Evolutionary conservation across 2,113 vertebrate species (phyloP).

Genomic region (Suncus etruscus): DNA sequence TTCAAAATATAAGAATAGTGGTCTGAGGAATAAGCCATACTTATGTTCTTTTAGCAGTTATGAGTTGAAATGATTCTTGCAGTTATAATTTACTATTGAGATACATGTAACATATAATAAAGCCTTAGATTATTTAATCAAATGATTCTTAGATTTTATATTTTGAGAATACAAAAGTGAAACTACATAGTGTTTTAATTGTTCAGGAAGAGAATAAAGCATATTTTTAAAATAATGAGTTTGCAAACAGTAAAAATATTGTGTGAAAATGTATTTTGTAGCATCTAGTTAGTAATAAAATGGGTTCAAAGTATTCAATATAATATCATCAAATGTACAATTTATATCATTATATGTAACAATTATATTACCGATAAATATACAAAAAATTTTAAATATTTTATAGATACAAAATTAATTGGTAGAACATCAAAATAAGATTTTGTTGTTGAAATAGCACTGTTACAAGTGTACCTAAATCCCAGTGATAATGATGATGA

Average conservation of each 20-base stretch:
- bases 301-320: neutral
- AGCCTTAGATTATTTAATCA: constrained; percentile 39
- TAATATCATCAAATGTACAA: neutral
- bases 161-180: constrained; percentile 12
- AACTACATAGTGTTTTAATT: neutral
- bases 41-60: constrained; percentile 31
- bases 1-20: constrained; percentile 14
- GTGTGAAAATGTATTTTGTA: neutral
- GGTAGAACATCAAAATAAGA: constrained; percentile 21
- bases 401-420: constrained; percentile 12
- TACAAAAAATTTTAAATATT: neutral
- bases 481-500: neutral
- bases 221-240: constrained; percentile 24
- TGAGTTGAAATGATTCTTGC: constrained; percentile 9
- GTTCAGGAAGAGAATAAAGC: constrained; percentile 24
- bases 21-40: neutral
- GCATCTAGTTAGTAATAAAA: neutral
- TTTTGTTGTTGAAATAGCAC: neutral
- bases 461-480: neutral
- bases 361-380: constrained; percentile 1
- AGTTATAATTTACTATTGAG: constrained; percentile 10
- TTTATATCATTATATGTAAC: neutral
- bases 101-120: constrained; percentile 48
- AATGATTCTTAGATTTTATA: constrained; percentile 39
- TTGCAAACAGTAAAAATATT: constrained; percentile 14